Evolutionary conservation across 1,140 invertebrate species (phyloP), one percentile per base, ranked within the genome.

Genomic region (Trypoxylus dichotomus): DNA sequence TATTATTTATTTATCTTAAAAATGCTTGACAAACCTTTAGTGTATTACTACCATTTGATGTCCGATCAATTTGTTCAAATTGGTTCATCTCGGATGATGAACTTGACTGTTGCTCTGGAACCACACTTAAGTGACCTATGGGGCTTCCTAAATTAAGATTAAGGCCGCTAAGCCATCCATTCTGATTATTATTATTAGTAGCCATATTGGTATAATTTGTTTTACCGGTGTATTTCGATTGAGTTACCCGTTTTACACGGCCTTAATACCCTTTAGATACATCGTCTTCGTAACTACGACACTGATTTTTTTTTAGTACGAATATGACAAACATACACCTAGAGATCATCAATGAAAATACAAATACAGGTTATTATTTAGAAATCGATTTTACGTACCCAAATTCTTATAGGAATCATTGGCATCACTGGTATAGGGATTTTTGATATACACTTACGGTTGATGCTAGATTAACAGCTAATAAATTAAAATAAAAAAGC

Each of bases 131-230:
- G n/a, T 73, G 71, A 37, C 71, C 24, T 6, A 73, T 37, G 73
- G 84, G 79, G 76, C 80, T 77, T 24, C 84, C 83, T 81, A 83
- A 83, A 25, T 83, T 84, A n/a, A 83, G 80, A 72, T 81, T 82
- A 79, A 85, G 79, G 79, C 83, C 83, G 79, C 83, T 85, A 37
- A 85, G 79, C 85, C 85, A 86, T 77, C 84, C 85, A 82, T 85
- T 86, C 81, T 85, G 84, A 80, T 85, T 84, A 80, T 85, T 85
- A 81, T 85, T 85, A 81, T 84, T 85, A 81, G 82, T 81, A 82
- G 85, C 84, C 85, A 85, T 86, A 82, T 84, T 85, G 37, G 60
- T 71, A 5, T 63, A 63, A 63, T 63, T 63, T 24, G 25, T 24
- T 63, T 63, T 63, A 63, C n/a, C 21, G 58, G 21, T 63, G 25